Base-by-base conservation (phyloP, 2,797 vertebrate species). In the Coregonus sp. region DNA sequence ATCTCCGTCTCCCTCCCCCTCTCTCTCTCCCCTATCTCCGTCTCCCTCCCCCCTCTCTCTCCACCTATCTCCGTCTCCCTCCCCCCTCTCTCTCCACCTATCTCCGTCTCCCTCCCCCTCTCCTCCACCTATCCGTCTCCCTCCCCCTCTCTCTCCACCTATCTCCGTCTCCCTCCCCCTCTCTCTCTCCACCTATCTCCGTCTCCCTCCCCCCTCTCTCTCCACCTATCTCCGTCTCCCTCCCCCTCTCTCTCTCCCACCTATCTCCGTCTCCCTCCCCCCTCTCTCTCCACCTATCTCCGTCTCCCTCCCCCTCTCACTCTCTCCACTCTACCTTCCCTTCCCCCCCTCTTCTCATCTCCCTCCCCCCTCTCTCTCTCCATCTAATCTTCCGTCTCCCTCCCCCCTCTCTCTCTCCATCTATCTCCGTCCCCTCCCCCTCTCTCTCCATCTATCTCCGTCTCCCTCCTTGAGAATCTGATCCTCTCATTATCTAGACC, bases 401-500 rank as follows among this genome's bases (percentile, higher is more conserved):
- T 65, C 54, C 74, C 47, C 52, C 67, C 33, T 29, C 65, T 52
- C 31, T 51, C 25, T 33, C 68, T 18, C 29, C 20, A 16, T 20
- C 35, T 70, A 0, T 52, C 33, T 20, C 50, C 12, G 59, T 47
- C 40, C 47, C 31, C 40, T 35, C 67, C 29, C 40, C 2, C 20
- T n/a, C n/a, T n/a, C n/a, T n/a, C n/a, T n/a, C n/a, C 16, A 12
- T 14, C 63, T 31, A 31, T 35, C 15, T 37, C 69, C 9, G 18
- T 12, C 31, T n/a, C 7, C 63, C 20, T 25, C 4, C 12, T 51
- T 16, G 18, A 25, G 9, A 63, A 72, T 59, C 56, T 72, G 59
- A 77, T 68, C 9, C 35, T 77, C 52, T 77, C 47, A 63, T 47
- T 66, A 61, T 63, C 15, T 20, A 47, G 51, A 50, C 12, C 51